phyloP scores from a whole-genome alignment of 2,113 vertebrate species.

The Microcebus murinus region DNA sequence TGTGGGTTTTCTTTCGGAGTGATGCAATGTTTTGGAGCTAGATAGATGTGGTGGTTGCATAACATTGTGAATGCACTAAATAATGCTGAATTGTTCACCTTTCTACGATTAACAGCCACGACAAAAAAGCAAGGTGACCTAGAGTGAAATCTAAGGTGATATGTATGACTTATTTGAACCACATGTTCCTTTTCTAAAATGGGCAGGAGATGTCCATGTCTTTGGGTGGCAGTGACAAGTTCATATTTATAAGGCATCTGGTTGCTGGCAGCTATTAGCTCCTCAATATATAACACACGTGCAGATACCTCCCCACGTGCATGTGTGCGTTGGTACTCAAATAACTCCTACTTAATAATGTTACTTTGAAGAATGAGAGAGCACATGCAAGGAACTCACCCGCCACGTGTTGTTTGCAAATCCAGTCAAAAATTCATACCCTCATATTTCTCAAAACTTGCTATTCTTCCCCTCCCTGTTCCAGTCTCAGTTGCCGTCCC shows the following conservation, averaged over 20 bases:
- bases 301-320: rapidly evolving
- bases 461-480: neutral
- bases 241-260: neutral
- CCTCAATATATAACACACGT: rapidly evolving
- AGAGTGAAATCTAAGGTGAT: no score
- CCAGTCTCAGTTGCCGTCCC: rapidly evolving
- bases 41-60: rapidly evolving
- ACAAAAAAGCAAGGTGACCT: neutral
- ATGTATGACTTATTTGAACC: neutral
- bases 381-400: neutral
- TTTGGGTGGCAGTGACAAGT: no score
- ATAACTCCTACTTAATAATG: neutral
- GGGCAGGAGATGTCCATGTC: no score
- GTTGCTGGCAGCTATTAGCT: neutral
- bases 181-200: neutral
- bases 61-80: neutral
- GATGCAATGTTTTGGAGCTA: neutral
- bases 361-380: neutral
- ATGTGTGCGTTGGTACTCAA: rapidly evolving
- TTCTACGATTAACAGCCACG: neutral
- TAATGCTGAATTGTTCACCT: neutral
- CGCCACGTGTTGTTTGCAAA: neutral
- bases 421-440: neutral
- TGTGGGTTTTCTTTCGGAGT: neutral
- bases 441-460: neutral